Evolutionary conservation across 2,888 invertebrate genomes (phyloP).

Genomic region (Antheraea assamensis): DNA sequence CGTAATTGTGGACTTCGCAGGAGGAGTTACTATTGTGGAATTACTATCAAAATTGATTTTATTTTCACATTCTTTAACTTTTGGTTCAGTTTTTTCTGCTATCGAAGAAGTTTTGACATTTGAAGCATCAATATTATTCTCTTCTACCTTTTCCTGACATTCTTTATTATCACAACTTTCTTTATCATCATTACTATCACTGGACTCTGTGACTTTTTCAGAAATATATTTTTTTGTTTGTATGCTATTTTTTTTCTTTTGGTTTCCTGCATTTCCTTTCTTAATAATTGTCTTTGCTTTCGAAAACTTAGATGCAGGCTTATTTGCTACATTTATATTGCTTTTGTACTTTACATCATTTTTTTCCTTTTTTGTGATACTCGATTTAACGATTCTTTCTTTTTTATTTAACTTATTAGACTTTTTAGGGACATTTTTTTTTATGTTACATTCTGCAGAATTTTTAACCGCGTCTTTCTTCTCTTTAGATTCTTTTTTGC

Average conservation of each 20-base stretch:
- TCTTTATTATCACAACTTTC: conserved; percentile 30
- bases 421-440: conserved; percentile 55
- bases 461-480: conserved; percentile 67
- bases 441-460: conserved; percentile 37
- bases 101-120: conserved; percentile 23
- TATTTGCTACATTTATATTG: conserved; percentile 62
- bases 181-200: conserved; percentile 29
- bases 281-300: conserved; percentile 61
- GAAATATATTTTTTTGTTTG: conserved; percentile 34
- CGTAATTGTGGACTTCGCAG: conserved; percentile 33
- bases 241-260: conserved; percentile 51
- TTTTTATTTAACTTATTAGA: conserved; percentile 45
- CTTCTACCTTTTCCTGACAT: conserved; percentile 18
- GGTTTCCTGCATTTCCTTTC: conserved; percentile 47
- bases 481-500: conserved; percentile 65
- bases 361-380: conserved; percentile 42
- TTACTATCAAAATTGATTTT: conserved; percentile 33
- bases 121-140: conserved; percentile 25
- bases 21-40: conserved; percentile 27
- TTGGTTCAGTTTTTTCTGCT: conserved; percentile 32
- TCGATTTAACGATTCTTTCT: conserved; percentile 45
- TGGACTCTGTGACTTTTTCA: conserved; percentile 33
- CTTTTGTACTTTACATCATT: conserved; percentile 72
- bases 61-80: conserved; percentile 32
- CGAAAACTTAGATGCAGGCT: conserved; percentile 48